Percentiles rank a stretch among this genome's conserved stretches.
phyloP scores from a whole-genome alignment of 2,888 invertebrate species.

The Luffia ferchaultella region DNA sequence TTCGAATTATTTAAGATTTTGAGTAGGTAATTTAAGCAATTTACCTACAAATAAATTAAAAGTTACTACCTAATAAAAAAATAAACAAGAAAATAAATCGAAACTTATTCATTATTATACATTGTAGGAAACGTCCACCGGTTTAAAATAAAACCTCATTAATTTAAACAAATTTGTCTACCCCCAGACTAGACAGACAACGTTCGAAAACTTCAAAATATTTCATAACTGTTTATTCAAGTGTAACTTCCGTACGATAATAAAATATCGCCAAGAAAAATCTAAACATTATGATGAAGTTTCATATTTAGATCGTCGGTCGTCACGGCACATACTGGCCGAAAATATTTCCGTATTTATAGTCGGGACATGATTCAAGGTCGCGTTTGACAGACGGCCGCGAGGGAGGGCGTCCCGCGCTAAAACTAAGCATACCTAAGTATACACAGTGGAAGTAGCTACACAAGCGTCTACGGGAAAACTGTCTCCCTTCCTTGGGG shows the following conservation, averaged over 20 bases:
- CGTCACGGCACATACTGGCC: slow-evolving; percentile 30
- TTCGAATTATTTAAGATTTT: background rate
- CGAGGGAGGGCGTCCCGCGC: slow-evolving; percentile 1
- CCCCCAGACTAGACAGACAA: background rate
- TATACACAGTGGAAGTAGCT: slow-evolving; percentile 26
- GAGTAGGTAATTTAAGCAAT: no score
- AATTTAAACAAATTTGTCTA: background rate
- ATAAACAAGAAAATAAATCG: no score
- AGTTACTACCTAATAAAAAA: no score
- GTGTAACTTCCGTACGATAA: no score
- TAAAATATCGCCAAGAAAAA: slow-evolving; percentile 12
- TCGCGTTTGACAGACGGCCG: slow-evolving; percentile 45
- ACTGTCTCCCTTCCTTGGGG: slow-evolving; percentile 17
- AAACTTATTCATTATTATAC: no score
- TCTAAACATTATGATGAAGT: slow-evolving; percentile 24
- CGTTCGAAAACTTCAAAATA: background rate
- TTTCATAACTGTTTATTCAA: no score
- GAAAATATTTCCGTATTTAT: slow-evolving; percentile 61
- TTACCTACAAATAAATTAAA: no score
- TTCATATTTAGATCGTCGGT: slow-evolving; percentile 31
- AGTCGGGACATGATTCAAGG: slow-evolving; percentile 53
- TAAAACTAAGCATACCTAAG: slow-evolving; percentile 43
- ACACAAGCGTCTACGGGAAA: slow-evolving; percentile 18
- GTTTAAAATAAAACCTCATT: background rate
- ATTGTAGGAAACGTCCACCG: no score